Evolutionary conservation across 2,888 invertebrate species (phyloP), one percentile per base, ranked within the genome.

Genomic region (Dicyrtomina minuta): DNA sequence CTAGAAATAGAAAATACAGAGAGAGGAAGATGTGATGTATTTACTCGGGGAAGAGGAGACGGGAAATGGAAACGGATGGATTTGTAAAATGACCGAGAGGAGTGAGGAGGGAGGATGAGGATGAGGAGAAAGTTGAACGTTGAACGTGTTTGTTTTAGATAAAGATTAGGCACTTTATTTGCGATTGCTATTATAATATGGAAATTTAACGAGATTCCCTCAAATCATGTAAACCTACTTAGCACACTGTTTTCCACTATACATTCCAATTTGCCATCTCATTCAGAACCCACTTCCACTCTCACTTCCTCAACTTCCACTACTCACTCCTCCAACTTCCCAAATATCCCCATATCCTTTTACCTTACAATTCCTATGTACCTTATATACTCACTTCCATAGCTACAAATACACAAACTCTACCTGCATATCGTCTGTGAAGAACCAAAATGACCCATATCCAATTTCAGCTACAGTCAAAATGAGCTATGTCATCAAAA

Each of bases 171-270:
- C 65, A 53, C 65, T 64, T 65, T 33, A 65, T 65, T 65, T 55
- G 55, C 65, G 68, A 72, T 65, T 55, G 55, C 65, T 70, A 72
- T 74, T 72, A 72, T 72, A 74, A 72, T 74, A 74, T 74, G 74
- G 67, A 72, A 74, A 74, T 74, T 74, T 74, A 74, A 74, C 71
- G 72, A 72, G 72, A 74, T 74, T 71, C 72, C 72, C 68, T 55
- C 69, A 72, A 72, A 72, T 64, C 24, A 51, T 22, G 53, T 49
- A 64, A 64, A 64, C 24, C 55, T 22, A 55, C 26, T 55, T 55
- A 55, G 51, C 51, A 51, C 20, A 22, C 27, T 15, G 27, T 55
- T 27, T 13, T 5, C 3, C 33, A 3, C 33, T 5, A 33, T 33
- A 33, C 8, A 33, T 33, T 33, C 33, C 33, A 33, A 33, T 33